Evolutionary conservation across 2,797 vertebrate genomes (phyloP), one percentile per base, ranked within the genome.

Genomic region (Lepidocolaptes lacrymiger): DNA sequence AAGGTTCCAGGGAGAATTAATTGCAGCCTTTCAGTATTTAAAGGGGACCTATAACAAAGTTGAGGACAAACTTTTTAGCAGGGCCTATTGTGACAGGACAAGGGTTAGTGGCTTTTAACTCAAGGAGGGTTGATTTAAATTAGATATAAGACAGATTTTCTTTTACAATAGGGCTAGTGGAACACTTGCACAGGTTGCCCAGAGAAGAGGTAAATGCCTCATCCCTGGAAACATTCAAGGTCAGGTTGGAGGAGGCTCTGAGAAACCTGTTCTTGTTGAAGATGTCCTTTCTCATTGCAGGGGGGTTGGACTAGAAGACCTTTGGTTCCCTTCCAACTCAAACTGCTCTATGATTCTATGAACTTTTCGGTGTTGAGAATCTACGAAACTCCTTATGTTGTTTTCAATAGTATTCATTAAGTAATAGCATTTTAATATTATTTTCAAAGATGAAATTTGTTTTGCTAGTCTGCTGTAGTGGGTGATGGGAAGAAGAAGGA

Each of bases 81-180:
- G 14, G 18, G 12, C 0, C 0, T 64, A 5, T 44, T 51, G 43
- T 6, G 3, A 12, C 51, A 58, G n/a, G 6, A 2, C 41, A 14
- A 34, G 8, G 3, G 43, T 7, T 30, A 56, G 21, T 0, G 0
- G 9, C 44, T 71, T 78, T 74, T 74, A 41, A 36, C 10, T 81
- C 5, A 10, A 54, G 11, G 30, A 46, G 14, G 3, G 12, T 34
- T 89, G 37, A 39, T 52, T 52, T 64, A 64, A 14, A 15, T 58
- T 34, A 51, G 9, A 26, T 71, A 2, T 22, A 44, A 30, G 20
- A 26, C 56, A 10, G 17, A 58, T 11, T 21, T 3, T 56, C 12
- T 82, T 63, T 83, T 44, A 23, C 17, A 30, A 14, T 39, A 20
- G 37, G 17, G 12, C 6, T 51, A 24, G 14, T 58, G 24, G 69